phyloP scores from a whole-genome alignment of 2,888 invertebrate genomes.

The Patella depressa region DNA sequence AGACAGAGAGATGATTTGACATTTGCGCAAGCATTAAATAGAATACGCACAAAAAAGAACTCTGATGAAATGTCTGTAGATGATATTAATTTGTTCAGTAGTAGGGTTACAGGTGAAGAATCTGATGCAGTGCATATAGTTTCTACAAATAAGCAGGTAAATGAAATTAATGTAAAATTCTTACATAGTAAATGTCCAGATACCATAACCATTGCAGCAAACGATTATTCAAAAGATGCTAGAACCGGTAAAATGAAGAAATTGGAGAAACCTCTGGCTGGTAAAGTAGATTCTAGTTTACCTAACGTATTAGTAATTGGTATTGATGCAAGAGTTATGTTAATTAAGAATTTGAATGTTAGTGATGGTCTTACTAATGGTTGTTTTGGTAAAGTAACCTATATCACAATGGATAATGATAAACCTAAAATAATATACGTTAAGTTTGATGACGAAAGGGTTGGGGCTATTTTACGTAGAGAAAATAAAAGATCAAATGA shows the following conservation, averaged over 20 bases:
- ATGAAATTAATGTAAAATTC: constrained; percentile 24
- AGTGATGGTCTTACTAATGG: constrained; percentile 10
- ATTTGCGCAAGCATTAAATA: constrained; percentile 29
- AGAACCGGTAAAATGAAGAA: constrained; percentile 24
- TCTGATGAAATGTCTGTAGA: constrained; percentile 4
- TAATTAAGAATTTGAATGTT: background rate
- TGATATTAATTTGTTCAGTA: constrained; percentile 15
- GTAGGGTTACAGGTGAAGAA: constrained; percentile 22
- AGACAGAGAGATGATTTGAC: constrained; percentile 25
- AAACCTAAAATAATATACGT: background rate
- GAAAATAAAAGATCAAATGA: background rate
- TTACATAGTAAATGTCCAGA: constrained; percentile 12
- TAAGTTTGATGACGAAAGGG: constrained; percentile 16
- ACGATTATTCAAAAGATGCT: constrained; percentile 27
- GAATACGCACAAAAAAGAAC: constrained; percentile 23
- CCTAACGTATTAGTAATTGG: constrained; percentile 2
- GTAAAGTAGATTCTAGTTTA: constrained; percentile 11
- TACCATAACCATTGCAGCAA: constrained; percentile 20
- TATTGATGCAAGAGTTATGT: constrained; percentile 18
- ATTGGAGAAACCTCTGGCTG: background rate
- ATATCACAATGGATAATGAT: background rate
- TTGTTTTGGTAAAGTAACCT: constrained; percentile 24
- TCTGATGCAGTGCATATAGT: constrained; percentile 28
- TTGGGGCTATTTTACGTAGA: constrained; percentile 3
- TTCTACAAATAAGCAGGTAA: constrained; percentile 30